These are phyloP conservation scores for Neodiprion virginianus DNA, from an alignment of 1,140 invertebrate species.

Conservation along the genomic window DNA sequence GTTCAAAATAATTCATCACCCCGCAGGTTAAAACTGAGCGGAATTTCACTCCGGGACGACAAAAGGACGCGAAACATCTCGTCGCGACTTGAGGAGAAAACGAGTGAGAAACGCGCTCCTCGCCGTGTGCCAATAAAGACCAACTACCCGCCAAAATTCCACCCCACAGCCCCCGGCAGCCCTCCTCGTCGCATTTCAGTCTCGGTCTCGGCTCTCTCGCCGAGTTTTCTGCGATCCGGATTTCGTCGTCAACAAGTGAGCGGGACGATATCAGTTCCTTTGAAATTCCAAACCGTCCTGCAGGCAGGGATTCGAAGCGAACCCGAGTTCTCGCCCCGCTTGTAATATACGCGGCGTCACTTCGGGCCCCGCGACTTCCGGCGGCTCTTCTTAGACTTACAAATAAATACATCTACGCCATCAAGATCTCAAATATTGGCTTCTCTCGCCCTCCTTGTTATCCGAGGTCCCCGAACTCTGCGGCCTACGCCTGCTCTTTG, in stretches of 20 bases:
- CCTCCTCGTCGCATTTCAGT: background rate
- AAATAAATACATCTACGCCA: background rate
- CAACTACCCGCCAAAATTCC: background rate
- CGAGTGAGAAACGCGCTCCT: background rate
- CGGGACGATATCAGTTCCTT: background rate
- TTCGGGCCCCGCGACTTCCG: background rate
- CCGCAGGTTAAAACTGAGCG: too few species aligned
- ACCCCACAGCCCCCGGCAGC: background rate
- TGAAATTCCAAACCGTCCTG: background rate
- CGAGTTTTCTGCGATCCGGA: conserved; percentile 2
- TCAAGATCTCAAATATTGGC: conserved; percentile 3
- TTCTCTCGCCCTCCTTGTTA: background rate
- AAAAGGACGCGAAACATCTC: background rate
- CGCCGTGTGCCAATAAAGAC: background rate
- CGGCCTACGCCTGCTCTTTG: background rate
- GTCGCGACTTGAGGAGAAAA: background rate
- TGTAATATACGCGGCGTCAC: background rate
- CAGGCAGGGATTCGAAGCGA: background rate
- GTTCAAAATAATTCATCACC: too few species aligned
- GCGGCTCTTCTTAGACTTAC: conserved; percentile 1
- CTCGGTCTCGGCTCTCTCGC: background rate
- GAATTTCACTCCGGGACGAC: background rate
- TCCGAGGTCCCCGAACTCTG: background rate
- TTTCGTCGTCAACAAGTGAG: conserved; percentile 5
- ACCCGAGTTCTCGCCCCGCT: background rate